phyloP scores from a whole-genome alignment of 2,888 invertebrate species.

The Abrostola tripartita region DNA sequence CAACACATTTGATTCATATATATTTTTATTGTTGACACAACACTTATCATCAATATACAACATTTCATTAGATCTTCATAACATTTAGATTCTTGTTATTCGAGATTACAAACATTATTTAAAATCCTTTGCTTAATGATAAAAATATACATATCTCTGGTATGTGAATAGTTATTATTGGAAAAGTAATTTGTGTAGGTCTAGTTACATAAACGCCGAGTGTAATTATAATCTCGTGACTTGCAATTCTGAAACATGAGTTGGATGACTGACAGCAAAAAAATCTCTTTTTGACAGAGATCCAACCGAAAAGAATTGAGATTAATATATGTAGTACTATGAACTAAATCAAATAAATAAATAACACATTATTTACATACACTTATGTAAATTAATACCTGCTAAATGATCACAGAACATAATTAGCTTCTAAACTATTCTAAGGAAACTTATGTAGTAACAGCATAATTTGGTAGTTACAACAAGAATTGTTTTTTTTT shows the following conservation, averaged over 20 bases:
- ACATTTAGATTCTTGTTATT: constrained; percentile 25
- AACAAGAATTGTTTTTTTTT: constrained; percentile 18
- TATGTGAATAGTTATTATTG: constrained; percentile 10
- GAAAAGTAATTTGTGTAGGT: constrained; percentile 1
- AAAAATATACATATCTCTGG: constrained; percentile 12
- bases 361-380: constrained; percentile 51
- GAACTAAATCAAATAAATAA: constrained; percentile 51
- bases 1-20: constrained; percentile 13
- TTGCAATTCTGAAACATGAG: constrained; percentile 22
- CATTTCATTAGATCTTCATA: constrained; percentile 33
- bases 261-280: constrained; percentile 30
- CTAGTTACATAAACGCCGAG: constrained; percentile 3
- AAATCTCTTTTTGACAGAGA: constrained; percentile 22
- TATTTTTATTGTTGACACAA: constrained; percentile 28
- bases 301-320: not conserved
- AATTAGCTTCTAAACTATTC: constrained; percentile 55
- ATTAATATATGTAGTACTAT: constrained; percentile 32
- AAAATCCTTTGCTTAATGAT: not conserved
- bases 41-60: constrained; percentile 21
- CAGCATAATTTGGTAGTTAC: constrained; percentile 5
- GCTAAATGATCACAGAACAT: constrained; percentile 73
- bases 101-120: constrained; percentile 18
- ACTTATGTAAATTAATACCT: constrained; percentile 60
- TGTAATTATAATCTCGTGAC: constrained; percentile 14
- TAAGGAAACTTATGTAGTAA: constrained; percentile 52